Evolutionary conservation across 2,888 invertebrate species (phyloP).

Genomic region (Serrognathus titanus): DNA sequence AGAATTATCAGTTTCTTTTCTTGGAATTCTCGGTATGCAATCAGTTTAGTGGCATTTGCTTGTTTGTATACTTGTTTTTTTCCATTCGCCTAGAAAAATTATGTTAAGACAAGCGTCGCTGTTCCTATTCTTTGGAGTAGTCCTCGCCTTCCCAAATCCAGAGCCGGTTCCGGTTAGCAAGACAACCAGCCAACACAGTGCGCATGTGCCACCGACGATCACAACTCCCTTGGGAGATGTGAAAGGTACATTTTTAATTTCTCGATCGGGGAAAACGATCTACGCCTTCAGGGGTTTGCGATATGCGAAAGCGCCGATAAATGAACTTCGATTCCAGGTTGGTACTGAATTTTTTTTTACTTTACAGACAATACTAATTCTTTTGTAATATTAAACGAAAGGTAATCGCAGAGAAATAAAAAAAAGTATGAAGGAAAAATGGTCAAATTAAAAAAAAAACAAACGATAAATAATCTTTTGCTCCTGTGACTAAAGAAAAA

Average conservation of each 20-base stretch:
- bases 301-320: slow-evolving; percentile 37
- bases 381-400: too few relatives aligned
- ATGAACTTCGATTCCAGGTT: slow-evolving; percentile 45
- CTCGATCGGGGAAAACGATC: slow-evolving; percentile 31
- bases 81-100: neutral
- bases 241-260: slow-evolving; percentile 29
- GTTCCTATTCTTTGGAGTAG: slow-evolving; percentile 18
- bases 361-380: neutral
- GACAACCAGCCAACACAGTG: slow-evolving; percentile 26
- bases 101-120: slow-evolving; percentile 14
- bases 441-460: too few relatives aligned
- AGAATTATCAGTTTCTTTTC: too few relatives aligned
- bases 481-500: too few relatives aligned
- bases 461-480: too few relatives aligned
- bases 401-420: too few relatives aligned
- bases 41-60: too few relatives aligned
- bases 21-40: too few relatives aligned
- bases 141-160: slow-evolving; percentile 18
- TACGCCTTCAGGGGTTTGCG: slow-evolving; percentile 32
- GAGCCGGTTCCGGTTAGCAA: slow-evolving; percentile 22
- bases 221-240: slow-evolving; percentile 29
- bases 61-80: neutral
- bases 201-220: slow-evolving; percentile 23
- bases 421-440: too few relatives aligned
- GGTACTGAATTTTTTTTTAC: neutral